Conservation (phyloP, 2,797 vertebrate species). For the Schizopygopsis pylzovi region DNA sequence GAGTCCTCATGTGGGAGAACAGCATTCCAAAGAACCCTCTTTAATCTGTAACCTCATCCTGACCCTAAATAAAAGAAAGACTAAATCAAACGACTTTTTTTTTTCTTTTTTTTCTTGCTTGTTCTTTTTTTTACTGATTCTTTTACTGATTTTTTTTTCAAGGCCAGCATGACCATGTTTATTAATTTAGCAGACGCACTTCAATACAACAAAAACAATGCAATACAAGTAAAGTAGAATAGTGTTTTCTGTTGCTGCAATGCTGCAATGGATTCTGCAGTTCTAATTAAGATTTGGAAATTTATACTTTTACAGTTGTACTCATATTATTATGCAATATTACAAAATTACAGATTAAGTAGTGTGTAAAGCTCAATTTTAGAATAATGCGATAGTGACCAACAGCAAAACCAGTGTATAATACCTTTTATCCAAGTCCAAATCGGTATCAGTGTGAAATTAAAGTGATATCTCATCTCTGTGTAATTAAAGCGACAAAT, state of each 20-base stretch:
- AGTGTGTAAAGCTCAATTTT: neutral
- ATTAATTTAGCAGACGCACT: neutral
- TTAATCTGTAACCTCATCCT: slow-evolving; percentile 24
- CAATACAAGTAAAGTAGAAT: neutral
- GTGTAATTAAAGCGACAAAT: neutral
- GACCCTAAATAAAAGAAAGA: neutral
- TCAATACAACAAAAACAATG: neutral
- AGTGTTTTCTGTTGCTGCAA: neutral
- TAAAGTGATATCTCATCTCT: neutral
- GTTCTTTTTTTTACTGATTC: no score
- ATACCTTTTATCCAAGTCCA: neutral
- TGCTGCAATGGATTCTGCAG: neutral
- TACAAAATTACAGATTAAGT: neutral
- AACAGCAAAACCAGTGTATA: neutral
- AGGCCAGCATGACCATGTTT: neutral
- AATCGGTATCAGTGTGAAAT: neutral
- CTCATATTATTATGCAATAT: neutral
- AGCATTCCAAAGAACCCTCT: slow-evolving; percentile 14
- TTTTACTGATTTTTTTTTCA: no score
- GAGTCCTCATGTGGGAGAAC: neutral
- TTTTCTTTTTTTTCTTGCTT: no score
- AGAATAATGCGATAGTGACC: neutral
- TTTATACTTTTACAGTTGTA: neutral
- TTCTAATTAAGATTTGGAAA: neutral
- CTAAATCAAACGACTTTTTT: neutral